Percentiles rank a stretch among this genome's conserved stretches.
These are phyloP conservation scores for Baryphthengus martii DNA, from an alignment of 2,113 vertebrate species.

Conservation along the genomic window DNA sequence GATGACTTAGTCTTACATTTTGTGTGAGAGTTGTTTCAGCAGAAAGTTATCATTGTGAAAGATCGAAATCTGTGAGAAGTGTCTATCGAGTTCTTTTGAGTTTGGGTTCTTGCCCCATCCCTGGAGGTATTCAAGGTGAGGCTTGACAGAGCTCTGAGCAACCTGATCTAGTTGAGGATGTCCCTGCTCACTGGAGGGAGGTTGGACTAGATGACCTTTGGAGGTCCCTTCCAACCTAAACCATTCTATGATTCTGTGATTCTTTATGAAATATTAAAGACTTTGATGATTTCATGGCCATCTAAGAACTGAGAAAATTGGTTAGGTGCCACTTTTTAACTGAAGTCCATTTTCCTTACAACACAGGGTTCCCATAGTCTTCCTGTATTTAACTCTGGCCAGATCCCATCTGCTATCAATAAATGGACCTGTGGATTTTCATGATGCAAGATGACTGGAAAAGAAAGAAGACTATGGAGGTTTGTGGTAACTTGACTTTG, in stretches of 20 bases:
- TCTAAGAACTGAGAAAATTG: neutral
- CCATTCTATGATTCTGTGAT: no score
- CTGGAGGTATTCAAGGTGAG: no score
- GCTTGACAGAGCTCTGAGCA: no score
- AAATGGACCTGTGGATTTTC: neutral
- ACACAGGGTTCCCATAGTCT: neutral
- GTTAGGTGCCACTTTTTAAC: neutral
- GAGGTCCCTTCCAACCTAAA: no score
- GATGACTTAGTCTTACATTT: neutral
- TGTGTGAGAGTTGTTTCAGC: neutral
- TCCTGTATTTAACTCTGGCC: neutral
- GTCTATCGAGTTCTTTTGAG: neutral
- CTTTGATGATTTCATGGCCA: neutral
- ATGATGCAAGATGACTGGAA: neutral
- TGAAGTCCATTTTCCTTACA: neutral
- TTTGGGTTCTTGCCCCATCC: no score
- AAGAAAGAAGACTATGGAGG: neutral
- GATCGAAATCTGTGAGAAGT: neutral
- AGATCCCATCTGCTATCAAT: neutral
- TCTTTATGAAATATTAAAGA: neutral
- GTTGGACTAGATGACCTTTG: no score
- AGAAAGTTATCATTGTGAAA: neutral
- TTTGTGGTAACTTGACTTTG: neutral
- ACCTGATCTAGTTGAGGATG: no score
- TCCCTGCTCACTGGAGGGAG: no score